Percentiles rank a stretch among this genome's conserved stretches.
Conservation (phyloP, 1,140 invertebrate species). For the Papilio polytes region DNA sequence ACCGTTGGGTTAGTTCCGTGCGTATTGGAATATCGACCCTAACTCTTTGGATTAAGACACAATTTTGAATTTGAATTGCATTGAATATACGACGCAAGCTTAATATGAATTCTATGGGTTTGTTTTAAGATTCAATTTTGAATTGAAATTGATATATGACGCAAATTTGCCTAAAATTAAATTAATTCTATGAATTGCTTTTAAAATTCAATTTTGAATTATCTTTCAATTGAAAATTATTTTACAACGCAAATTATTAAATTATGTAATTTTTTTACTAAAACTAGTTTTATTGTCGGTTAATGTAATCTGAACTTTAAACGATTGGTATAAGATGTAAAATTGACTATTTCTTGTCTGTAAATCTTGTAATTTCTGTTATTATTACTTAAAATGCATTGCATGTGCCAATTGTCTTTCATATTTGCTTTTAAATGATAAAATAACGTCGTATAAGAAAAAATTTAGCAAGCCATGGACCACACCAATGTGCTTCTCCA, state of each 20-base stretch:
- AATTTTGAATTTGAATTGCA: neutral
- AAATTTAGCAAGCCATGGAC: constrained; percentile 39
- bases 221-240: too few species aligned
- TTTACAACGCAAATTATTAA: too few species aligned
- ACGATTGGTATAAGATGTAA: neutral
- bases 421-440: neutral
- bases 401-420: neutral
- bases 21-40: constrained; percentile 12
- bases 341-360: neutral
- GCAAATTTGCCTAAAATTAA: too few species aligned
- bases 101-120: neutral
- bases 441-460: constrained; percentile 46
- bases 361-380: neutral
- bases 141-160: too few species aligned
- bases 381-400: neutral
- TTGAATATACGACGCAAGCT: neutral
- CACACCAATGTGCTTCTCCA: constrained; percentile 47
- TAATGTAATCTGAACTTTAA: constrained; percentile 1
- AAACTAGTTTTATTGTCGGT: too few species aligned
- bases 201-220: neutral
- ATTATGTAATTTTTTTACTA: too few species aligned
- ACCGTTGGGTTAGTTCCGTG: constrained; percentile 57
- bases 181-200: neutral
- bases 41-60: neutral
- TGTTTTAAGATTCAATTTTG: neutral